These are phyloP conservation scores for Megathymus violae DNA, from an alignment of 1,140 invertebrate genomes.

Conservation along the genomic window DNA sequence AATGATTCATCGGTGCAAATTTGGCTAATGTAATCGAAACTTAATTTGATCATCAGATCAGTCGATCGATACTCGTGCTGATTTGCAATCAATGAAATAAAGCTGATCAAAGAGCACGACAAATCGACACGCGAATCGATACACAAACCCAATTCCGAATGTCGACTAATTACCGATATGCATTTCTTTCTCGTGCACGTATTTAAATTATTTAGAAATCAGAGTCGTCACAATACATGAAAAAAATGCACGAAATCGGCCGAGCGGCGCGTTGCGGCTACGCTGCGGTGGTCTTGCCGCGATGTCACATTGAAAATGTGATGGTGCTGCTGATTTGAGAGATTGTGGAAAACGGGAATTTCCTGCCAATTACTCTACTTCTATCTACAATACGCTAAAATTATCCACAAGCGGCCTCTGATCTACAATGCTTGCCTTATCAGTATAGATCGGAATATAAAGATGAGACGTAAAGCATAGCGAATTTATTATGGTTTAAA, in stretches of 20 bases:
- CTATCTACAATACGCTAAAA: constrained; percentile 12
- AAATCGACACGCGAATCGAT: constrained; percentile 58
- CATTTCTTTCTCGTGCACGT: constrained; percentile 61
- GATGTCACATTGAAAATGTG: constrained; percentile 36
- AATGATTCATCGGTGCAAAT: constrained; percentile 1
- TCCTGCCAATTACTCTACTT: constrained; percentile 26
- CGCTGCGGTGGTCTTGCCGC: constrained; percentile 31
- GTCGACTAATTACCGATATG: constrained; percentile 63
- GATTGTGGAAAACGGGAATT: constrained; percentile 31
- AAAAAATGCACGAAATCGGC: constrained; percentile 75
- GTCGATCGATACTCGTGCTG: constrained; percentile 22
- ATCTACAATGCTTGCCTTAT: background rate
- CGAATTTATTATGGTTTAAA: no score
- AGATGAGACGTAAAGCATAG: no score
- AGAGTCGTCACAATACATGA: constrained; percentile 63
- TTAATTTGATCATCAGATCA: constrained; percentile 20
- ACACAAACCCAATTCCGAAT: constrained; percentile 66
- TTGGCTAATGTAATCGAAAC: constrained; percentile 20
- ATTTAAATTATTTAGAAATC: constrained; percentile 83
- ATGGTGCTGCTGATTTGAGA: constrained; percentile 35
- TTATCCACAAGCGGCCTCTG: background rate
- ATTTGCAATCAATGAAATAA: constrained; percentile 36
- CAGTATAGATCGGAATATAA: no score
- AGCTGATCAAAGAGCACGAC: constrained; percentile 39
- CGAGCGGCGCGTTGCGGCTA: constrained; percentile 58